Evolutionary conservation across 2,113 vertebrate species (phyloP), one percentile per base, ranked within the genome.

Genomic region (Microtus richardsoni): DNA sequence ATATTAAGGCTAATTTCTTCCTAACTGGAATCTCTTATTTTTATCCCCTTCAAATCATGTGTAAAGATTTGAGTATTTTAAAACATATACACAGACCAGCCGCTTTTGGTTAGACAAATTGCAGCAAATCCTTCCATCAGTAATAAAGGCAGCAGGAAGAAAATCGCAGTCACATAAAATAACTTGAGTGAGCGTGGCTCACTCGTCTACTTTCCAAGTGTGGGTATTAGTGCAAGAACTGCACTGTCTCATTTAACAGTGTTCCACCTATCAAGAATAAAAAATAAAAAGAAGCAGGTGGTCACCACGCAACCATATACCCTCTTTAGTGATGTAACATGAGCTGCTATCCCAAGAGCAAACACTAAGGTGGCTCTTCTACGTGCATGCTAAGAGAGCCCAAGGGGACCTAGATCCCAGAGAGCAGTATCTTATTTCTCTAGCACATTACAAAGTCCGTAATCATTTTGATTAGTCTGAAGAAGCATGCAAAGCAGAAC

Each of bases 401-500:
- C 80, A 93, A 88, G 91, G 60, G n/a, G 41, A 86, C 62, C 26
- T 93, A 87, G 82, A 44, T 41, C 83, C 41, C 17, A 74, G 5
- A 71, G 36, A 89, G 60, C 21, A 77, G 0, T 78, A 19, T 41
- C 54, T 87, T 89, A 66, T 39, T 94, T 91, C 89, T 93, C 54
- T 71, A 5, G 33, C 79, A 92, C 6, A 70, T 39, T 85, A 33
- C 77, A 82, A 97, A 83, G 89, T 47, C 54, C 64, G 60, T 10
- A 62, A 47, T 83, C 22, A 30, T 64, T 93, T 5, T 88, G 49
- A 78, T 88, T 90, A 89, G 21, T 80, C 60, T 49, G 52, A 60
- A 91, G n/a, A 47, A 85, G 73, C 90, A 93, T 70, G 88, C 82
- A 93, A 96, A 95, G 62, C 30, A 85, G 47, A 89, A 54, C 11